Base-by-base conservation (phyloP, 2,888 invertebrate species). In the Noctua comes region DNA sequence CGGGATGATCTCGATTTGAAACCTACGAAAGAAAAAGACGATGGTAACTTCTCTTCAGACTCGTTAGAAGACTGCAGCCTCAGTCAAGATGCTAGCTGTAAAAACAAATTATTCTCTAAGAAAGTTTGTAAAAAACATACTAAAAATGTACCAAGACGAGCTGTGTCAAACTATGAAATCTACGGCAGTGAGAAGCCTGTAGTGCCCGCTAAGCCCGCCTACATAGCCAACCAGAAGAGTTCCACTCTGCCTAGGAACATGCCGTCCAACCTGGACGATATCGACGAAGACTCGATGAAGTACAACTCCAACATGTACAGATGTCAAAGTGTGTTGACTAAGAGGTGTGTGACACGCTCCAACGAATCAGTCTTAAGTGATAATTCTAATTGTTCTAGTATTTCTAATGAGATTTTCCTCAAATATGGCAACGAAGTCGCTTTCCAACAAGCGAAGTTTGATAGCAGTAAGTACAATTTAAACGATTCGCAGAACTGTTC, bases 121-220 rank as follows among this genome's bases (percentile, higher is more conserved):
- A 96, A 96, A 86, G 92, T 97, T 11, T 97, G 97, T 80, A 97
- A 96, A 83, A 97, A 97, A 80, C 97, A 97, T 82, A 97, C 95
- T 43, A 97, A 97, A 87, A 94, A 92, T 72, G 86, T 89, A 57
- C 97, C 98, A 0, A 97, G 98, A 77, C 94, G 98, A 48, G 98
- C 98, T 59, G 97, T 98, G 27, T 98, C 98, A 2, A 98, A 98
- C 90, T 98, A 98, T 90, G 98, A 98, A 92, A 98, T 98, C 70
- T 97, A 97, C 78, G 93, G 95, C 8, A 89, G 96, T 54, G 96
- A 96, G 31, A 97, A 96, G 68, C 96, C 96, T 1, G 92, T 90
- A 1, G 92, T 96, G 1, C 97, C 96, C 0, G 91, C 91, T 0
- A 96, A 96, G 89, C 96, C 96, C 1, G 87, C 93, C 0, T 94